Evolutionary conservation across 2,888 invertebrate species (phyloP), one percentile per base, ranked within the genome.

Genomic region (Orthosia gracilis): DNA sequence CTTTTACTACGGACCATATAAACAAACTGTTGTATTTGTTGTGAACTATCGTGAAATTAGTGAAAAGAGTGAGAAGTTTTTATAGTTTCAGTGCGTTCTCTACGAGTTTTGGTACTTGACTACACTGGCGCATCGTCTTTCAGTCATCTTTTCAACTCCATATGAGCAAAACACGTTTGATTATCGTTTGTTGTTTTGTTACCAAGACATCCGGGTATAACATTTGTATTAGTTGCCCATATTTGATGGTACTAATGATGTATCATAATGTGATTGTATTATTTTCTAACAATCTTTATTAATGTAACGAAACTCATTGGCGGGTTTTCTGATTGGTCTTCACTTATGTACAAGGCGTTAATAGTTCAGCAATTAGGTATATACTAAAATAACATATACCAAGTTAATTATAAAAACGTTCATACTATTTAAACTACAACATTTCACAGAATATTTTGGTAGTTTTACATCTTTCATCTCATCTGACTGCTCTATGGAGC

Each of bases 151-250:
- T 91, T 88, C 88, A 92, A 90, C 90, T 91, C 90, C 91, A 90
- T 93, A 93, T 91, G 92, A 93, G 91, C 90, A 88, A 93, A 94
- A 94, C 95, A 94, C 91, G 94, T 94, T 94, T 93, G 92, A 93
- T 94, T 94, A 92, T 91, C 90, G 92, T 94, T 95, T 94, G 94
- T 95, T 95, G 94, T 95, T 95, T 94, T 94, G 94, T 94, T 94
- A 88, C 93, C 91, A 93, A 94, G 94, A 94, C 94, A 94, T 94
- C 94, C 94, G 94, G 93, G 93, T 94, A 85, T 92, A 88, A 91
- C 91, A 89, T 89, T 87, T 88, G 85, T 89, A 88, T 90, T 88
- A 84, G 81, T 87, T 88, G 80, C 73, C 80, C 83, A 82, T 88
- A 87, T 90, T 86, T 88, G 84, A 79, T 89, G 73, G 80, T 88